phyloP scores from a whole-genome alignment of 30 jellyfish, hydroid and myxozoan species.

The Chironex yamaguchii region DNA sequence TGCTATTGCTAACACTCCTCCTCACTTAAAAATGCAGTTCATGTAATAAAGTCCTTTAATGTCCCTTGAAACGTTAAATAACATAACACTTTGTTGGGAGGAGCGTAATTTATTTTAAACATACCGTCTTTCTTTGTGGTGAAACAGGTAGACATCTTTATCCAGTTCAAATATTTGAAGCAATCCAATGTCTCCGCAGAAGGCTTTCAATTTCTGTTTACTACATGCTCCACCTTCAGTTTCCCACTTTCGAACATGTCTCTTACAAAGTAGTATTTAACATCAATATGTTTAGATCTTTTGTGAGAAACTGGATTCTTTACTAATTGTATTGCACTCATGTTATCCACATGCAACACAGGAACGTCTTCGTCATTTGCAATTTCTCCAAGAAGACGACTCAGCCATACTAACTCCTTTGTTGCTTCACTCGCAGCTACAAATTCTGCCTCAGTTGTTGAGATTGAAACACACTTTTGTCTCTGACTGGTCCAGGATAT shows the following conservation, averaged over 20 bases:
- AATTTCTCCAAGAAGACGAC: conserved; percentile 17
- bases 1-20: too few relatives aligned
- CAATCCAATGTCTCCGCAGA: conserved; percentile 50
- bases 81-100: too few relatives aligned
- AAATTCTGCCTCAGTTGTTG: conserved; percentile 69
- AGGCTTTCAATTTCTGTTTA: conserved; percentile 56
- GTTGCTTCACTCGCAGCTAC: conserved; percentile 61
- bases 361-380: conserved; percentile 26
- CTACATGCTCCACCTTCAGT: conserved; percentile 64
- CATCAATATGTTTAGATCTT: conserved; percentile 61
- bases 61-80: too few relatives aligned
- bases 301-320: conserved; percentile 56
- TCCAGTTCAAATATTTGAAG: conserved; percentile 17
- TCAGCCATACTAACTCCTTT: conserved; percentile 15
- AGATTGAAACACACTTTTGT: conserved; percentile 58
- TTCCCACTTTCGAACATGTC: conserved; percentile 66
- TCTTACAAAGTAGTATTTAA: conserved; percentile 57
- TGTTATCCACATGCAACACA: conserved; percentile 32
- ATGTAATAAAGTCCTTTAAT: too few relatives aligned
- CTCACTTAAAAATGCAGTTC: too few relatives aligned
- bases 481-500: conserved; percentile 60
- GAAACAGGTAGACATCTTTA: conserved; percentile 27
- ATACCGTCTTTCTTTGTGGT: too few relatives aligned
- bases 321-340: conserved; percentile 68
- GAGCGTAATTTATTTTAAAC: too few relatives aligned